These are phyloP conservation scores for Junco hyemalis DNA, from an alignment of 2,113 vertebrate genomes.

Conservation along the genomic window DNA sequence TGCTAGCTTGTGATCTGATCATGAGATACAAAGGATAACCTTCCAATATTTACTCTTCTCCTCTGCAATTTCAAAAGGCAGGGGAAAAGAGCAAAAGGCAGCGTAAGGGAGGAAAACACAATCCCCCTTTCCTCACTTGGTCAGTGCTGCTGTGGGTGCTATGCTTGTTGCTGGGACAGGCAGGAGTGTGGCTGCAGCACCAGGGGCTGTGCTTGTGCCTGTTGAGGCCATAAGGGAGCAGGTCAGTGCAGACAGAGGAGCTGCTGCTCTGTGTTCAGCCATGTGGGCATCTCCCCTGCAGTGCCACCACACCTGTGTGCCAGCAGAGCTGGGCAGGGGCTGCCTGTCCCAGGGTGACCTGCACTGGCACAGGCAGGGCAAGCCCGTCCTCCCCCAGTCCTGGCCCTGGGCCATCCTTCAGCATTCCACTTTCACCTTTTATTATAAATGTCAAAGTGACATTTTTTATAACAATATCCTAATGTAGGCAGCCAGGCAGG, in stretches of 20 bases:
- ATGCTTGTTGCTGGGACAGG: not conserved
- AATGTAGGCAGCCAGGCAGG: not conserved
- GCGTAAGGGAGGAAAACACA: not conserved
- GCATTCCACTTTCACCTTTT: not conserved
- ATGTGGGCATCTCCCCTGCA: not conserved
- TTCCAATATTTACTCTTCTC: conserved; percentile 63
- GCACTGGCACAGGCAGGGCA: fast-evolving
- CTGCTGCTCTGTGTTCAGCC: not conserved
- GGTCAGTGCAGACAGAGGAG: not conserved
- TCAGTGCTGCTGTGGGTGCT: not conserved
- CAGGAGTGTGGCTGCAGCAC: fast-evolving
- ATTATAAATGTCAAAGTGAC: not conserved
- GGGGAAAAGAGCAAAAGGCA: not conserved
- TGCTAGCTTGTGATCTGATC: conserved; percentile 64
- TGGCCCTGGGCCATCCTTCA: not conserved
- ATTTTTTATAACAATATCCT: not conserved
- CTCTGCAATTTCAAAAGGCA: conserved; percentile 36
- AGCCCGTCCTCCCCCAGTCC: not conserved
- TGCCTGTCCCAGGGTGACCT: not conserved
- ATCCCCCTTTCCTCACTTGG: not conserved
- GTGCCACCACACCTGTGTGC: not conserved
- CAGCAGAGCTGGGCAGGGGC: not conserved
- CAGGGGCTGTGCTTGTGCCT: not conserved
- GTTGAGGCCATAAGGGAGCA: not conserved
- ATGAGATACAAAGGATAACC: conserved; percentile 57